Percentiles rank a stretch among this genome's conserved stretches.
phyloP scores from a whole-genome alignment of 2,113 vertebrate genomes.

The Lucifuga dentata region DNA sequence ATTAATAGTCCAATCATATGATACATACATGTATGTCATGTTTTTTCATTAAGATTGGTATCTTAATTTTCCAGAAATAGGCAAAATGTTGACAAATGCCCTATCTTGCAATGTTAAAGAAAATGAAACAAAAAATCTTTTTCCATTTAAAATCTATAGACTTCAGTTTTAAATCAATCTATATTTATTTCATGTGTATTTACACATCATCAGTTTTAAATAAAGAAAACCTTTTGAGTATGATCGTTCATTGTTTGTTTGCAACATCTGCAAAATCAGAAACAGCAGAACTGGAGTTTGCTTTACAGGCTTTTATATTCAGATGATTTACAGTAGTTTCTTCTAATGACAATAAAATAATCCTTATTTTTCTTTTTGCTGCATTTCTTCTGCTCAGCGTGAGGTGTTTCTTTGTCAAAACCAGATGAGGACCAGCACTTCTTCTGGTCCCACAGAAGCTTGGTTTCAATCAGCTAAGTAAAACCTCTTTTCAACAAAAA shows the following conservation, averaged over 20 bases:
- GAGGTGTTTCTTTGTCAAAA: conserved; percentile 24
- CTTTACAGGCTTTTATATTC: neutral
- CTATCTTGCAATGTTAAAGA: no score
- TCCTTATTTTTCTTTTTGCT: neutral
- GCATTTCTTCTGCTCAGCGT: conserved; percentile 9
- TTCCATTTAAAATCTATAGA: neutral
- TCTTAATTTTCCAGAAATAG: neutral
- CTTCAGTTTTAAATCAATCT: neutral
- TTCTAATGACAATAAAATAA: neutral
- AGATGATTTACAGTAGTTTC: conserved; percentile 22
- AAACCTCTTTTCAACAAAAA: conserved; percentile 6
- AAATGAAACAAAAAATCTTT: no score
- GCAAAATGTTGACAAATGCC: no score
- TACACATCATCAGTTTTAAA: neutral
- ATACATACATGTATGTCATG: no score
- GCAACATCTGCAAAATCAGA: conserved; percentile 28
- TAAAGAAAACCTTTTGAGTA: neutral
- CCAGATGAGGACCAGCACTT: conserved; percentile 4
- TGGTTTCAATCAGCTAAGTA: conserved; percentile 39
- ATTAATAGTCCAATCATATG: no score
- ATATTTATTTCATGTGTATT: neutral
- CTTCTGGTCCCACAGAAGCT: conserved; percentile 15
- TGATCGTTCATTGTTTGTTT: neutral
- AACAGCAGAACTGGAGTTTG: neutral
- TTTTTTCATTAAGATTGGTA: no score